These are phyloP conservation scores for Rattus norvegicus DNA, from an alignment of 2,113 vertebrate genomes.

Conservation along the genomic window GRCr8 NC_086020.1:78893001-78893500, in stretches of 20 bases:
- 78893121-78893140: neutral
- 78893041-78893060: neutral
- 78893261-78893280: conserved; percentile 36
- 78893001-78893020: neutral
- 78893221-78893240: neutral
- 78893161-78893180: neutral
- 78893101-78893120: neutral
- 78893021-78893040: neutral
- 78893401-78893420: neutral
- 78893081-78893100: neutral
- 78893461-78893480: neutral
- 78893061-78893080: neutral
- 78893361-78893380: conserved; percentile 32
- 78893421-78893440: neutral
- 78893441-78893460: neutral
- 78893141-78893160: neutral
- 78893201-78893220: neutral
- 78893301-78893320: neutral
- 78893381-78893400: neutral
- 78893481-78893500: neutral
- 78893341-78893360: neutral
- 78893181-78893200: too few relatives aligned
- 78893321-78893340: conserved; percentile 19
- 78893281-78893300: neutral
- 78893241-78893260: neutral